Base-by-base conservation (phyloP, 2,113 vertebrate species). In the Lanius collurio region DNA sequence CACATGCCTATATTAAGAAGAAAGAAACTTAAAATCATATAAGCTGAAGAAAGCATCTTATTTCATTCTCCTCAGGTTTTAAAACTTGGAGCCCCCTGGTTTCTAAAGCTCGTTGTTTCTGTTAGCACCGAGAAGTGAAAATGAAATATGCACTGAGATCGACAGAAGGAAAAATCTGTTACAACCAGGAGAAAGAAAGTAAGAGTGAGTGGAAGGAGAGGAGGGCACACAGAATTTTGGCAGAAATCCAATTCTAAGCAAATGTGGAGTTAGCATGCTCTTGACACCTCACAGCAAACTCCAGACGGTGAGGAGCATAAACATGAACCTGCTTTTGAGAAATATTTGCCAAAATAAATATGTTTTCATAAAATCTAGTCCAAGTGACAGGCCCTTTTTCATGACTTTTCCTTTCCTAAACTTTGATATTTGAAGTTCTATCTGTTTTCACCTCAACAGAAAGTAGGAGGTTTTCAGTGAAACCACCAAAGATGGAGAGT, bases 261-360 rank as follows among this genome's bases (percentile, higher is more conserved):
- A 81, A 49, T 2, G 30, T 2, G 9, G 56, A 74, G 49, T 75
- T 86, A 68, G 82, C 63, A 59, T 47, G 59, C 50, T 74, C 78
- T 70, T 83, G 84, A 94, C 60, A 91, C 60, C n/a, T 73, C 79
- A 64, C 82, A 86, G 75, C 68, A 86, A 92, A 96, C 89, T 52
- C 52, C 60, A 74, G 76, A 80, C 0, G 0, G 42, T 3, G 69
- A 42, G 85, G 57, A 90, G 47, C 71, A 90, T 70, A 91, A 93
- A 94, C 65, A 86, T 24, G 55, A 92, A 94, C 60, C 76, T 89
- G 68, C 52, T 85, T 90, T 88, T 81, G 69, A 83, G 88, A 74
- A 96, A 63, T 24, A 27, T 24, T 39, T 91, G 79, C 84, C 92
- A 93, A 96, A 95, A 91, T 57, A 91, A 95, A 86, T 20, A 74